phyloP scores from a whole-genome alignment of 2,113 vertebrate species.

The Cinclus mexicanus region DNA sequence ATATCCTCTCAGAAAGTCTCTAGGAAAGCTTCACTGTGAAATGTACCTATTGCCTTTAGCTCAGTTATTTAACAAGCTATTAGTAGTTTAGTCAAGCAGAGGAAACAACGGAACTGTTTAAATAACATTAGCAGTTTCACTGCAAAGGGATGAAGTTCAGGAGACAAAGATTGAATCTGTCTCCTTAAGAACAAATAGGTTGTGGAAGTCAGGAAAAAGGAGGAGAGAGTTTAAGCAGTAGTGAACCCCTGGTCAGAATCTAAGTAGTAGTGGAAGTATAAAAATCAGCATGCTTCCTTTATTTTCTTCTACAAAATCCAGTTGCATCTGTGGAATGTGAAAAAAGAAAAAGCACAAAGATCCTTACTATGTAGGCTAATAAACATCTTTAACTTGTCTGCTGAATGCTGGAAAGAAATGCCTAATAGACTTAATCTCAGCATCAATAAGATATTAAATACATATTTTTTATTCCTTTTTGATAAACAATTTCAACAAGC shows the following conservation, averaged over 20 bases:
- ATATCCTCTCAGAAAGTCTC: not conserved
- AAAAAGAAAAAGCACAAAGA: not conserved
- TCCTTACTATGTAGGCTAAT: not conserved
- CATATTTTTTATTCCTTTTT: not conserved
- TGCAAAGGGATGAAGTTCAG: not conserved
- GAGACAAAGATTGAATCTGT: not conserved
- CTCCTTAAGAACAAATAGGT: not conserved
- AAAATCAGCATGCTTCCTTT: not conserved
- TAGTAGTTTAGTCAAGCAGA: conserved; percentile 1
- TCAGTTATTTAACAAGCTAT: conserved; percentile 6
- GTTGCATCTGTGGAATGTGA: not conserved
- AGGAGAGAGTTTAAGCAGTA: not conserved
- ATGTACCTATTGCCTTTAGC: not conserved
- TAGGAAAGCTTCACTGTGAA: not conserved
- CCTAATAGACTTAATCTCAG: not conserved
- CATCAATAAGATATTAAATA: not conserved
- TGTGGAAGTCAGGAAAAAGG: not conserved
- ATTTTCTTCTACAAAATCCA: not conserved
- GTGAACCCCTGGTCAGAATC: not conserved
- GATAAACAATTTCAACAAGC: not conserved
- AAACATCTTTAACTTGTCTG: not conserved
- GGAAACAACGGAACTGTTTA: not conserved
- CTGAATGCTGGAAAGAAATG: not conserved
- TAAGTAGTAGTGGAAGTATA: not conserved
- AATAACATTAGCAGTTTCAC: not conserved